Evolutionary conservation across 2,797 vertebrate species (phyloP), one percentile per base, ranked within the genome.

Genomic region (Rhadinocentrus ornatus): DNA sequence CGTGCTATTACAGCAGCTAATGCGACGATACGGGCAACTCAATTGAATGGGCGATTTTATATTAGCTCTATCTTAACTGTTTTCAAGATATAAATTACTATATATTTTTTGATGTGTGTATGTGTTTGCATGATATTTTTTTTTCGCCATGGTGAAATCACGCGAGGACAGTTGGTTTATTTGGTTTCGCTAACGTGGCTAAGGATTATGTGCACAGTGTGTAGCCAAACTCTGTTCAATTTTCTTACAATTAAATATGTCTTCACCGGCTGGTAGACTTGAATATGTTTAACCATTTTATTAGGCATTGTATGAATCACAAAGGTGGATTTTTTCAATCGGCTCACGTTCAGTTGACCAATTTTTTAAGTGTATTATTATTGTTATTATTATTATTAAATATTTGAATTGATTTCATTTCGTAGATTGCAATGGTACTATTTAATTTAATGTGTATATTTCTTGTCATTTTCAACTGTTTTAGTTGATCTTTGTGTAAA

Each of bases 1-100:
- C 77, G 70, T 74, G 77, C 74, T 85, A 78, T 77, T 82, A 74
- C 16, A 66, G 61, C 58, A 16, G 13, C 26, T 2, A 22, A 39
- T 57, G 69, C 4, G 60, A 6, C 50, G 56, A 72, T 48, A 41
- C 8, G 0, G 32, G 37, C 59, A 61, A 31, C 24, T 44, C 35
- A 20, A 1, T 37, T 53, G 10, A 11, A 35, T 32, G 4, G 46
- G 2, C 3, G 16, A 26, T 29, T 2, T 18, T 37, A 0, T 41
- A 3, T 27, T 54, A 3, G 1, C 2, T 61, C 60, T 27, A 29
- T 0, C 3, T 1, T 5, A 41, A 0, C 20, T 18, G 16, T 2
- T 55, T 0, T 31, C 1, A 22, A 22, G 0, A 1, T 35, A 44
- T 13, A 24, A 24, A 31, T 1, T 0, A 3, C 10, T 15, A 1